Evolutionary conservation across 2,888 invertebrate genomes (phyloP), one percentile per base, ranked within the genome.

Genomic region (Stenodera caucasica): DNA sequence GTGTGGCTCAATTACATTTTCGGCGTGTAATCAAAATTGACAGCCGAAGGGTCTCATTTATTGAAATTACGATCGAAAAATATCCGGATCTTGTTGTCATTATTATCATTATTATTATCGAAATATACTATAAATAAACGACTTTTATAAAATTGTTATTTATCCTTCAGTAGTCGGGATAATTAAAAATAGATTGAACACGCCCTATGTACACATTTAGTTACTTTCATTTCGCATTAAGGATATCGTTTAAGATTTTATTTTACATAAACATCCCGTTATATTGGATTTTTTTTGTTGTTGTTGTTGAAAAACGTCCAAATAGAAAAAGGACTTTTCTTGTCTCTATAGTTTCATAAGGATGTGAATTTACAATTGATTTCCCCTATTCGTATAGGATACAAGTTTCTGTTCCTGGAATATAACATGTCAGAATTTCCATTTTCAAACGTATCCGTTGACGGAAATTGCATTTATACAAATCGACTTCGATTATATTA

Each of bases 11-110:
- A 45, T 45, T 21, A 45, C 33, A 14, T 18, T 49, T 55, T 49
- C 15, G 21, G 49, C 32, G 33, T 18, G 57, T 37, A 33, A 57
- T 50, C 35, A 56, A 57, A 55, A 55, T 21, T 21, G 45, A 12
- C 37, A 40, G 45, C 45, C 45, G 45, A 45, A 45, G 45, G 45
- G 45, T 45, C 21, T 45, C 45, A 45, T 45, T 45, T 45, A 45
- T 45, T 45, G 45, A 45, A 45, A 45, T 45, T 21, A 45, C 21
- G 35, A 21, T 45, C 3, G 45, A 6, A 15, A 37, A 9, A 45
- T 45, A 21, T 2, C 45, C 45, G 45, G 45, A 45, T 21, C 8
- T 37, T 8, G 15, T 37, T 15, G 2, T 32, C 14, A 11, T 35
- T 18, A 8, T n/a, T 40, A 18, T 40, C 0, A 2, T 21, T 45